These are phyloP conservation scores for Coendou prehensilis DNA, from an alignment of 2,797 vertebrate genomes.

Conservation along the genomic window DNA sequence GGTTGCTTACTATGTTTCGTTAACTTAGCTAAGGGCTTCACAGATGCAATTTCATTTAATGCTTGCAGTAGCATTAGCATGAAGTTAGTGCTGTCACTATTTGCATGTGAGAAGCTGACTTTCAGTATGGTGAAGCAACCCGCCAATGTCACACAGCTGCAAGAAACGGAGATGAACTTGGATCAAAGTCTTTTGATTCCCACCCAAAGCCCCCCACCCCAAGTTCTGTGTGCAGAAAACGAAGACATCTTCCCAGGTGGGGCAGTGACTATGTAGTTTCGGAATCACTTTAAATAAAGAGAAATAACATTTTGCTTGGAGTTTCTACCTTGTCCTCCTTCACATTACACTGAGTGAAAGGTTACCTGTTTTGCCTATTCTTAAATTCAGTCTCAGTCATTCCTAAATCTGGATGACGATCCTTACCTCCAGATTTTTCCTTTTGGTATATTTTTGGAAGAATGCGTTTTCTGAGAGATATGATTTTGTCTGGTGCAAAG, in stretches of 20 bases:
- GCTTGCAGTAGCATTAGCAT: background rate
- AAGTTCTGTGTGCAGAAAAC: background rate
- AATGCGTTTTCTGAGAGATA: slow-evolving; percentile 48
- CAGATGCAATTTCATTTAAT: background rate
- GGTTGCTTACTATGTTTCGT: background rate
- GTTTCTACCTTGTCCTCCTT: background rate
- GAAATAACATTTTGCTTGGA: background rate
- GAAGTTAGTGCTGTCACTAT: background rate
- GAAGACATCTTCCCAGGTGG: background rate
- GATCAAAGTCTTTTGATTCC: background rate
- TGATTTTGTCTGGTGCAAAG: slow-evolving; percentile 55
- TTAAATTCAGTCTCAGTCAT: background rate
- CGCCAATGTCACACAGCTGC: background rate
- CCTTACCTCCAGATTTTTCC: background rate
- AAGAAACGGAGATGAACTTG: background rate
- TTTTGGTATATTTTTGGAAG: slow-evolving; percentile 39
- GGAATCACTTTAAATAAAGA: slow-evolving; percentile 12
- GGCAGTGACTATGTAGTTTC: background rate
- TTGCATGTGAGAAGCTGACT: background rate
- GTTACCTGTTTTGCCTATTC: background rate
- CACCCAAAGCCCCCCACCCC: background rate
- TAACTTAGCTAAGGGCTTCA: background rate
- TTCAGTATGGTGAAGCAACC: background rate
- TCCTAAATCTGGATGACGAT: background rate
- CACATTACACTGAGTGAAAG: background rate